phyloP scores from a whole-genome alignment of 2,797 vertebrate species.

The Uromys caudimaculatus region DNA sequence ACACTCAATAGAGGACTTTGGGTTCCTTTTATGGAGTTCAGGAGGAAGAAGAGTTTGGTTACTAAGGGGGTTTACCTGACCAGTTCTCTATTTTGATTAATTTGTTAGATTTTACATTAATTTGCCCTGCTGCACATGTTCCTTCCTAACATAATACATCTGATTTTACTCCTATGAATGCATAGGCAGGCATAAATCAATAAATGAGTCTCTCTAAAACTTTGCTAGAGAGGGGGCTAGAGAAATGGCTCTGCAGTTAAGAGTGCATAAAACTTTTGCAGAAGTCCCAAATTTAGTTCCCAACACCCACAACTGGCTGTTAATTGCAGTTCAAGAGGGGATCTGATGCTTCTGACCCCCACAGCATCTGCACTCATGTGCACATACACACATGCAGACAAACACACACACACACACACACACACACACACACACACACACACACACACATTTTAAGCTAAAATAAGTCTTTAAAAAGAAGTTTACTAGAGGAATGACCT shows the following conservation, averaged over 20 bases:
- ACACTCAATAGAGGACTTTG: neutral
- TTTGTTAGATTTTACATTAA: neutral
- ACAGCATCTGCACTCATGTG: no score
- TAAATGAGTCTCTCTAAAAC: neutral
- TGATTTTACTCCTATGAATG: neutral
- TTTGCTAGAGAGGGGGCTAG: neutral
- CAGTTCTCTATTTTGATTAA: neutral
- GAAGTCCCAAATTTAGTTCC: no score
- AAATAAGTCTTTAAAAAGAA: neutral
- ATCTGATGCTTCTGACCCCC: no score
- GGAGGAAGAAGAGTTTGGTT: neutral
- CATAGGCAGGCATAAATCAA: neutral
- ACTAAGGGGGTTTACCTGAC: neutral
- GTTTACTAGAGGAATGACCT: neutral
- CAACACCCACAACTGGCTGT: no score
- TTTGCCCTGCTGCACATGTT: neutral
- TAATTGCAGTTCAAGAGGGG: no score
- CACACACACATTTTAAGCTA: no score
- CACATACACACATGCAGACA: neutral
- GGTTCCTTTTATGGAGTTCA: neutral
- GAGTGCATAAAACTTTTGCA: neutral
- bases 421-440: no score
- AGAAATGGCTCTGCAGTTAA: neutral
- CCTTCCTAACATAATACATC: neutral
- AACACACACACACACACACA: no score